Base-by-base conservation (phyloP, 1,140 invertebrate genomes). In the Hycleus cichorii region DNA sequence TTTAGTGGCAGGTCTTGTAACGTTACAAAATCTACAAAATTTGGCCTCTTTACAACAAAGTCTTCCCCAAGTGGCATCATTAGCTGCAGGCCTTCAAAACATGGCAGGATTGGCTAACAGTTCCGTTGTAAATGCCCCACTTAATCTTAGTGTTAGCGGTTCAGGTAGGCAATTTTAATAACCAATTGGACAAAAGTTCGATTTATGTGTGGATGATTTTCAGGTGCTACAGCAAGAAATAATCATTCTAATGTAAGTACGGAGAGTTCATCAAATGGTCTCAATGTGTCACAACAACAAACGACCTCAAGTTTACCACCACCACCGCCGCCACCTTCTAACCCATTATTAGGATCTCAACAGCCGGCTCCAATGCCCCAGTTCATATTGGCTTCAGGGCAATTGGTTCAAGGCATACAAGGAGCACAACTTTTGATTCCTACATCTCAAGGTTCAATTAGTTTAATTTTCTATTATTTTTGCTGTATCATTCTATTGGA, bases 391-490 rank as follows among this genome's bases (percentile, higher is more conserved):
- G 90, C 90, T 46, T 93, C 91, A 57, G 91, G 91, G 58, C 90
- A 94, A 76, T 82, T 93, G 66, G 86, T 92, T 48, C 90, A 93
- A 75, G 90, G 91, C 55, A 91, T 94, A 64, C 91, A 93, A 75
- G 91, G 92, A 7, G 92, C 92, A 58, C 92, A 95, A 74, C 81
- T 95, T 52, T 83, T 95, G 57, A 95, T 96, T 76, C 93, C 93
- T 45, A 94, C 92, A 12, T 92, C 91, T 40, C 92, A 94, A 85
- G 92, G 93, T 94, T n/a, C 9, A 47, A 48, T 48, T 56, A 38
- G 46, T 11, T n/a, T 26, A 39, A 7, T 9, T 3, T n/a, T 18
- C 7, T 2, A 39, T 7, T 42, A 42, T 6, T n/a, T 42, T n/a
- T 42, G 40, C 18, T 42, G 11, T 42, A 42, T 42, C 3, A 32